Evolutionary conservation across 2,113 vertebrate species (phyloP), one percentile per base, ranked within the genome.

Genomic region (Melanerpes formicivorus): DNA sequence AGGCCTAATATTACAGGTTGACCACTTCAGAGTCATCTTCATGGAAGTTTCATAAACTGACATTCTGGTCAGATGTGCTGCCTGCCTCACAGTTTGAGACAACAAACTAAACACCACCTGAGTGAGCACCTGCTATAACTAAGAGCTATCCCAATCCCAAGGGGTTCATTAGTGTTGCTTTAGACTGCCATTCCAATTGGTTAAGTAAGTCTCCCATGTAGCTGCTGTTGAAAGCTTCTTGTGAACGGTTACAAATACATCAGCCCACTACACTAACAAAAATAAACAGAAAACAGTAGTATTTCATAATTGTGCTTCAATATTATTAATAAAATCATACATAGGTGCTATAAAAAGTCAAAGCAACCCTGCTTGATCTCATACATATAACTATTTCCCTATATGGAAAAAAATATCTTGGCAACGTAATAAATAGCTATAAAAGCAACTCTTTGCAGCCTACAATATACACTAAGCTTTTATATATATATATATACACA

Each of bases 281-380:
- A 85, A 48, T 3, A 46, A 30, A 59, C 76, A 90, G 59, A 60
- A 69, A 88, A 40, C 7, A 19, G 18, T n/a, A 11, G 64, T 64
- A 64, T 85, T 89, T 90, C 44, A 72, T 76, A 91, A 91, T 23
- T 62, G 44, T 34, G 23, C n/a, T 82, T 73, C 11, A 80, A 65
- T 5, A 16, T 23, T 23, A 81, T 52, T 79, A 66, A 58, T 80
- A 19, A 69, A 80, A 89, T 93, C 87, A 87, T 23, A 64, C 26
- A 54, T 4, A 55, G 87, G 91, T 3, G 0, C 66, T 89, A 23
- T 1, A 42, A 42, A 23, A 80, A 87, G 52, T 44, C 79, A 91
- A 92, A 93, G 77, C 59, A 95, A 89, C 62, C 69, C 69, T 16
- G 79, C 90, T 85, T 85, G 81, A 89, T 63, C 81, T 84, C 71